Evolutionary conservation across 64 coral and sea anemone genomes (phyloP).

Genomic region (Pachyseris speciosa): DNA sequence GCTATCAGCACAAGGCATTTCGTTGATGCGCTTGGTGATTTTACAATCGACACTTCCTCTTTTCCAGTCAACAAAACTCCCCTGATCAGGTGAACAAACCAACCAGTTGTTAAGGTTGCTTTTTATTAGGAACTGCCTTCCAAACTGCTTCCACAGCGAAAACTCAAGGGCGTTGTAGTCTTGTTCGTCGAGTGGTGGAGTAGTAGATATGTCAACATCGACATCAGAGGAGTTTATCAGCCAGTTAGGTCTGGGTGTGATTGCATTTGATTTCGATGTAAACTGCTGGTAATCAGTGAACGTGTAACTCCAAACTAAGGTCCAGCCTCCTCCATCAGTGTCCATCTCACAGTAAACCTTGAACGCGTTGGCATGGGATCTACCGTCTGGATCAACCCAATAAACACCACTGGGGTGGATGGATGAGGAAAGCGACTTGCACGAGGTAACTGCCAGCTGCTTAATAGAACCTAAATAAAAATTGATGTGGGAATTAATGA

Average conservation of each 20-base stretch:
- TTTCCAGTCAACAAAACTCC: constrained; percentile 58
- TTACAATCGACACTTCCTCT: constrained; percentile 35
- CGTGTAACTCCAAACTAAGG: constrained; percentile 6
- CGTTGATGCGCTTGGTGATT: background rate
- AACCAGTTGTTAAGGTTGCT: constrained; percentile 59
- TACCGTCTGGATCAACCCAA: constrained; percentile 19
- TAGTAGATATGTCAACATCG: background rate
- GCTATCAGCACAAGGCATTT: background rate
- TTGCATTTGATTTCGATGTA: background rate
- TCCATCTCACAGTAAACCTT: constrained; percentile 34
- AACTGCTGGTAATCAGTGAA: constrained; percentile 1
- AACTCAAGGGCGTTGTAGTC: constrained; percentile 74
- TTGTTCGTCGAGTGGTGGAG: constrained; percentile 47
- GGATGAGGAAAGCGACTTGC: background rate
- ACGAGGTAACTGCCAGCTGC: background rate
- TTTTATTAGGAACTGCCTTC: constrained; percentile 63
- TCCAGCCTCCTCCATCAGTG: constrained; percentile 20
- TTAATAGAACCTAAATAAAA: background rate
- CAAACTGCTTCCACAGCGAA: constrained; percentile 55
- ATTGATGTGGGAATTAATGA: background rate
- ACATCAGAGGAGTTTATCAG: background rate
- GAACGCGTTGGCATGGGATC: constrained; percentile 36
- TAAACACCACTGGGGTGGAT: constrained; percentile 7
- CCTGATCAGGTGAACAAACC: constrained; percentile 27
- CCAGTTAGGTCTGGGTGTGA: constrained; percentile 21